These are phyloP conservation scores for Stegodyphus mimosarum DNA, from an alignment of 1,140 invertebrate genomes.

Conservation along the genomic window DNA sequence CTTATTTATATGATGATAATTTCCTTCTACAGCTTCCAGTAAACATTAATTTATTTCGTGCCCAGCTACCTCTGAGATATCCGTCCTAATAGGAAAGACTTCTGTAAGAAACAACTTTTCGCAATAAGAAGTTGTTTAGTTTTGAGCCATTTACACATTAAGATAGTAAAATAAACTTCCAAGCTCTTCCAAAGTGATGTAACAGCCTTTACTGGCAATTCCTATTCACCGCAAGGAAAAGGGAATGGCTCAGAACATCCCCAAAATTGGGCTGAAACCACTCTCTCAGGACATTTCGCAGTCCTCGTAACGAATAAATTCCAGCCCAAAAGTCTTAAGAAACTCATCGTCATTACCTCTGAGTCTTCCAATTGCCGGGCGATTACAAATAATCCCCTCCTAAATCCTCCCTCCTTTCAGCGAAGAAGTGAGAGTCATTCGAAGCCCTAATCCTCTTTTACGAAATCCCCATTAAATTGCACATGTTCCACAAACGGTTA, in stretches of 20 bases:
- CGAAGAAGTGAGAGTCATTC: not conserved
- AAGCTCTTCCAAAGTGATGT: not conserved
- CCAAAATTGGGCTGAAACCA: conserved; percentile 13
- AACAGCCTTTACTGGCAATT: not conserved
- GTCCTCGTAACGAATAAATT: conserved; percentile 35
- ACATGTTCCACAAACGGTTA: conserved; percentile 19
- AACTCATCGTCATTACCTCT: conserved; percentile 34
- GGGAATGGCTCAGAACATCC: not conserved
- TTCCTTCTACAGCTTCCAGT: no score
- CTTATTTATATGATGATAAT: no score
- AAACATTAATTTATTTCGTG: no score
- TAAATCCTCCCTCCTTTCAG: conserved; percentile 32
- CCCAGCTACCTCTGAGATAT: no score
- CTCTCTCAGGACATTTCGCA: conserved; percentile 1
- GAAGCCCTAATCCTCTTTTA: conserved; percentile 10
- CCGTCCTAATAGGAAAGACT: no score
- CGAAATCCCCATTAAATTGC: conserved; percentile 36
- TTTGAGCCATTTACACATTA: not conserved
- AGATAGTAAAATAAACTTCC: not conserved
- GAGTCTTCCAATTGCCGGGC: conserved; percentile 24
- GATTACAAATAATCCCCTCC: conserved; percentile 34
- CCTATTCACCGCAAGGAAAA: not conserved
- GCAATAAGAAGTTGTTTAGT: no score
- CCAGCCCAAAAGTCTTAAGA: conserved; percentile 14
- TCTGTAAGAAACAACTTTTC: no score